These are phyloP conservation scores for Leptinotarsa haldemani DNA, from an alignment of 2,888 invertebrate species.

Conservation along the genomic window DNA sequence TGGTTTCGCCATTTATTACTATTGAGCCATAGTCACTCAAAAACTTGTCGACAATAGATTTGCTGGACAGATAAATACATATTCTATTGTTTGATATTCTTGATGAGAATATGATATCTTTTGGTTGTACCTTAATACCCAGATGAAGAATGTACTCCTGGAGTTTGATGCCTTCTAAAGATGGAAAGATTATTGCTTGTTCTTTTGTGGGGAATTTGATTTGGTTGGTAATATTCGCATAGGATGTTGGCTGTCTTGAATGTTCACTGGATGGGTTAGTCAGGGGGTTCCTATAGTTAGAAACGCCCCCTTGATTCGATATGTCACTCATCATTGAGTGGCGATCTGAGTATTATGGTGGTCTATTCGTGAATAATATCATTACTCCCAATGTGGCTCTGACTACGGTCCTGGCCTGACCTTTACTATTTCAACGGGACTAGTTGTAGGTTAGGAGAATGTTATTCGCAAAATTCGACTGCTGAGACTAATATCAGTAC, in stretches of 20 bases:
- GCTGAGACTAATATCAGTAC: background rate
- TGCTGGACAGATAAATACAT: conserved; percentile 43
- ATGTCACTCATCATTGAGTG: conserved; percentile 1
- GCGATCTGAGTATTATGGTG: background rate
- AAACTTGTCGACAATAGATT: conserved; percentile 39
- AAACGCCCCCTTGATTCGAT: background rate
- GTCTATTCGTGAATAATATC: background rate
- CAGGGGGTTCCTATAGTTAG: background rate
- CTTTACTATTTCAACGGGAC: background rate
- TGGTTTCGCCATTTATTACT: conserved; percentile 18
- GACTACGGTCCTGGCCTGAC: background rate
- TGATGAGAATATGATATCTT: conserved; percentile 42
- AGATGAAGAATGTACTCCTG: conserved; percentile 25
- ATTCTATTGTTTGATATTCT: conserved; percentile 48
- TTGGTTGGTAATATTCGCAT: conserved; percentile 22
- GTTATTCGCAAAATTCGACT: background rate
- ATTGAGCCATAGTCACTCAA: conserved; percentile 40
- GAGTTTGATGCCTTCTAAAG: conserved; percentile 10
- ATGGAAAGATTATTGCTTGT: conserved; percentile 24
- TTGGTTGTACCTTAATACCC: conserved; percentile 34
- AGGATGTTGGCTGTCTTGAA: conserved; percentile 1
- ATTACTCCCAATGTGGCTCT: background rate
- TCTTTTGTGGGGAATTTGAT: conserved; percentile 23
- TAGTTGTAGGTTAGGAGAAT: background rate
- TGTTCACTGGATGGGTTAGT: background rate